A percentile compares a stretch with the other conserved stretches of the same genome.
Conservation (phyloP, 2,113 vertebrate species). For the Plestiodon gilberti region DNA sequence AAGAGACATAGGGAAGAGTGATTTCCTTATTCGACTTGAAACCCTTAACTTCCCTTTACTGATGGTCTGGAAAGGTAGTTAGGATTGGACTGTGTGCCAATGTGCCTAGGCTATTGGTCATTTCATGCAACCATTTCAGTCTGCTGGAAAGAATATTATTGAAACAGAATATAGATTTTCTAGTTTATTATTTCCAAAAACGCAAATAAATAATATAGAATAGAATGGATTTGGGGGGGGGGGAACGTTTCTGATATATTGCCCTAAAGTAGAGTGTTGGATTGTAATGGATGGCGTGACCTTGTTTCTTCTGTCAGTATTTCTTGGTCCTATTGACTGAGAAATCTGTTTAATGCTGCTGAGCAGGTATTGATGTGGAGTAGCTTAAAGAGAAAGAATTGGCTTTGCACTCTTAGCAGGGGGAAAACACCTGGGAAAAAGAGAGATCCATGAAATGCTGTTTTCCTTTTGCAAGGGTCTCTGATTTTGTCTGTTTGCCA, state of each 20-base stretch:
- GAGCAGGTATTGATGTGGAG: neutral
- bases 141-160: neutral
- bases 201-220: neutral
- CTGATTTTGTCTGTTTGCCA: neutral
- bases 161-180: neutral
- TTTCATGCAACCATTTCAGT: neutral
- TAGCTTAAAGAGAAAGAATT: neutral
- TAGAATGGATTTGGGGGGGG: neutral
- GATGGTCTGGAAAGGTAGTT: too few relatives aligned
- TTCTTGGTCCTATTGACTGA: slow-evolving; percentile 3
- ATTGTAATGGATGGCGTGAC: neutral
- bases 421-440: neutral
- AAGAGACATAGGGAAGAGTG: neutral
- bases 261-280: neutral
- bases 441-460: neutral
- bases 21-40: neutral
- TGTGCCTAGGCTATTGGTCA: neutral
- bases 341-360: neutral
- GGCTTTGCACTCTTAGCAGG: neutral
- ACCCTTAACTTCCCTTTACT: neutral
- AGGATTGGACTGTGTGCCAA: neutral
- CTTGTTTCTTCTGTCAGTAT: neutral
- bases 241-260: neutral
- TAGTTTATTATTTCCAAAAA: neutral
- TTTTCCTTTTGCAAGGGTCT: neutral